These are phyloP conservation scores for Ornithoptera priamus DNA, from an alignment of 2,888 invertebrate species.

Conservation along the genomic window DNA sequence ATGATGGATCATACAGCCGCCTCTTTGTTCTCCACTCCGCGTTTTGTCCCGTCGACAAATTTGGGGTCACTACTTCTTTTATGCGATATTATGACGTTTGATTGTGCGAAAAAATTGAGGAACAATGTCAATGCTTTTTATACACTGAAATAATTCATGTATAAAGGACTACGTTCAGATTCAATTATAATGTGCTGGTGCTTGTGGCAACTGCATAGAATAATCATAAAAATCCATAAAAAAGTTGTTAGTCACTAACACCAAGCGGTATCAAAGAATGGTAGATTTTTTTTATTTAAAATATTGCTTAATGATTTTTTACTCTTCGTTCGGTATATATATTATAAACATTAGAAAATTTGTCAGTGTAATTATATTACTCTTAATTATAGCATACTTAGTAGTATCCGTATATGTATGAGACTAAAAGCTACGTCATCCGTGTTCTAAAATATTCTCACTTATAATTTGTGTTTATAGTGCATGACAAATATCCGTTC, in stretches of 20 bases:
- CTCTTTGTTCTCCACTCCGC: slow-evolving; percentile 65
- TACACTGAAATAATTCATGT: not conserved
- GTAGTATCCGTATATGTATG: too few relatives aligned
- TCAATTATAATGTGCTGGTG: too few relatives aligned
- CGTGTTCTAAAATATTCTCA: slow-evolving; percentile 75
- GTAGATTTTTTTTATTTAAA: too few relatives aligned
- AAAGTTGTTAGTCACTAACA: too few relatives aligned
- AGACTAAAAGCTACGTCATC: slow-evolving; percentile 39
- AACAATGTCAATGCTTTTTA: slow-evolving; percentile 5
- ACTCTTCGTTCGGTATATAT: too few relatives aligned
- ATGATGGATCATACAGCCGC: slow-evolving; percentile 69
- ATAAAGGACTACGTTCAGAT: not conserved
- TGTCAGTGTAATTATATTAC: too few relatives aligned
- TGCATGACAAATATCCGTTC: slow-evolving; percentile 77
- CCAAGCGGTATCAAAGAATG: too few relatives aligned
- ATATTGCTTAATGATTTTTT: too few relatives aligned
- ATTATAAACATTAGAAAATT: too few relatives aligned
- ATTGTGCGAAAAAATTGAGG: slow-evolving; percentile 47
- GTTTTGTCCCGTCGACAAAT: slow-evolving; percentile 71
- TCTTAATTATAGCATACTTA: too few relatives aligned
- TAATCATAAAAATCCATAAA: too few relatives aligned
- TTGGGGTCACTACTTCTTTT: slow-evolving; percentile 64
- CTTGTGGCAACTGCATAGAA: too few relatives aligned
- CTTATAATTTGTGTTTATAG: slow-evolving; percentile 79
- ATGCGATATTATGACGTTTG: slow-evolving; percentile 44